phyloP scores from a whole-genome alignment of 2,888 invertebrate species.

The Oligia strigilis region DNA sequence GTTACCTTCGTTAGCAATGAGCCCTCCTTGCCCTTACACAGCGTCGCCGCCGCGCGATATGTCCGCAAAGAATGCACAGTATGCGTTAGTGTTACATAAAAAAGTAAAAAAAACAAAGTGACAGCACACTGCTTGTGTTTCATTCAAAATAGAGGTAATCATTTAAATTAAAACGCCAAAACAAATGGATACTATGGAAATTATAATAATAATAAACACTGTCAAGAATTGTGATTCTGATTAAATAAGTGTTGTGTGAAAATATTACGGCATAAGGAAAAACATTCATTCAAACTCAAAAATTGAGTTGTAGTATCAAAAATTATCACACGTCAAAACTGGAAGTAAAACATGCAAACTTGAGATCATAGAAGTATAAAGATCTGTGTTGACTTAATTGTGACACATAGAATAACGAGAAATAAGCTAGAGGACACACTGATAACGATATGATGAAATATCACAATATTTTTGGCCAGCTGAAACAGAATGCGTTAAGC shows the following conservation, averaged over 20 bases:
- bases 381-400: conserved; percentile 1
- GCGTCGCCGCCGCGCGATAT: conserved; percentile 76
- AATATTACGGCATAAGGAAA: neutral
- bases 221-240: neutral
- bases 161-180: conserved; percentile 11
- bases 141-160: neutral
- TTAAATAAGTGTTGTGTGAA: neutral
- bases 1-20: conserved; percentile 90
- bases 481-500: conserved; percentile 34
- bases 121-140: conserved; percentile 17
- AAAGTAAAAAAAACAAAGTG: conserved; percentile 55
- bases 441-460: conserved; percentile 55
- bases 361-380: neutral
- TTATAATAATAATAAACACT: conserved; percentile 5
- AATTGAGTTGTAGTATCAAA: neutral
- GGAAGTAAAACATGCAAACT: conserved; percentile 43
- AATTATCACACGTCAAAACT: neutral
- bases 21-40: conserved; percentile 86
- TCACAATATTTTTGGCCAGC: conserved; percentile 31
- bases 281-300: neutral
- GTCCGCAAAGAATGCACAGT: conserved; percentile 83
- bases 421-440: conserved; percentile 62
- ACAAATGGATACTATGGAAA: conserved; percentile 1
- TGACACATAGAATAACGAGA: conserved; percentile 12
- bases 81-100: conserved; percentile 79